Evolutionary conservation across 2,113 vertebrate species (phyloP), one percentile per base, ranked within the genome.

Genomic region (Falco punctatus): DNA sequence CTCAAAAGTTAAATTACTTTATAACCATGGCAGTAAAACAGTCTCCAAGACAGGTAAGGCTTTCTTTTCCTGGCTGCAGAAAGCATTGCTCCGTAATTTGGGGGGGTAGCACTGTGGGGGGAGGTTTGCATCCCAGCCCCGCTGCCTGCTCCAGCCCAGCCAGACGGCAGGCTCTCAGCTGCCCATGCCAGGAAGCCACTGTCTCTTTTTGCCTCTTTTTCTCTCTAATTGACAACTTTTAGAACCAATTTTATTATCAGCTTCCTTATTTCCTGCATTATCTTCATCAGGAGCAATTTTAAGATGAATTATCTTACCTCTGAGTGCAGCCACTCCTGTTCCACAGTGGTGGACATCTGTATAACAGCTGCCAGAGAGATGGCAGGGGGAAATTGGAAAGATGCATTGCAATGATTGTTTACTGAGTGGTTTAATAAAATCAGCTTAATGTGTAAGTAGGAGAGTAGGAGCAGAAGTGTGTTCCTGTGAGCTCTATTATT

Each of bases 401-500:
- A 81, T 32, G 40, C 86, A 67, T 54, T 19, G 90, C 88, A 38
- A 65, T 72, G 87, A 49, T 23, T 92, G 94, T 90, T 94, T 92
- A 90, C 51, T 2, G 93, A 88, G 87, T 22, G 57, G 12, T 91
- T 95, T 88, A 96, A 95, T 97, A 94, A 94, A 94, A 89, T 72
- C 72, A 3, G 33, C 85, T 82, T 62, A 8, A 81, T 82, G 80
- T 28, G 0, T 57, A 70, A 78, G 80, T 55, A 80, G 83, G 86
- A 67, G 87, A 91, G 42, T 2, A 88, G 94, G 78, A 86, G 82
- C 82, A 74, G 62, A 33, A 84, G 66, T 40, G 23, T 23, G 88
- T 59, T 92, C 62, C 90, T 91, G 83, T 0, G 4, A 94, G 64
- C 95, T 96, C 77, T 11, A 1, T 87, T 90, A 79, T 81, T 94